Conservation (phyloP, 2,797 vertebrate species). For the Heliangelus exortis region DNA sequence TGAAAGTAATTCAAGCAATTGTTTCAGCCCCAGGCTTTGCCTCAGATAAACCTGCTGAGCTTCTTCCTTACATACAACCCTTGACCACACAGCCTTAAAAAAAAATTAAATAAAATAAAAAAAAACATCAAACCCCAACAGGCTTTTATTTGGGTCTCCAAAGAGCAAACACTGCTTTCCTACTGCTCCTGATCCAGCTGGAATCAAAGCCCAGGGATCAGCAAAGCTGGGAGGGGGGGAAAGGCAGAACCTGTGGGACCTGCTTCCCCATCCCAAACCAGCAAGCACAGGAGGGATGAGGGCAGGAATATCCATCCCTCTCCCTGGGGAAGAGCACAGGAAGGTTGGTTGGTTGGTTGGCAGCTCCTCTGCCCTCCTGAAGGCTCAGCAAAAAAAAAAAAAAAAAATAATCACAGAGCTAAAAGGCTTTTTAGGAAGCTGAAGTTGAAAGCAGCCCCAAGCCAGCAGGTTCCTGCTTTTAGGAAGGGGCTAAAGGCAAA, state of each 20-base stretch:
- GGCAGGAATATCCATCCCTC: background rate
- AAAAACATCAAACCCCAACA: background rate
- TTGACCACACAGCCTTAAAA: background rate
- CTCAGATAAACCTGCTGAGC: constrained; percentile 47
- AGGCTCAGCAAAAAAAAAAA: background rate
- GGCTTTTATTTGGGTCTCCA: background rate
- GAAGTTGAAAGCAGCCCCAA: background rate
- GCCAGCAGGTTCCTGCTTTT: background rate
- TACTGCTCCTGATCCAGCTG: background rate
- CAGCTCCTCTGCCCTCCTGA: background rate
- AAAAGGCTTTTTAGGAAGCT: background rate
- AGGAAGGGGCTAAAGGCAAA: background rate
- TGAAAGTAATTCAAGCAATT: background rate
- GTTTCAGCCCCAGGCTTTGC: constrained; percentile 27
- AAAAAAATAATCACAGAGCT: background rate
- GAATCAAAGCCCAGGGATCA: background rate
- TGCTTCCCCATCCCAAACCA: background rate
- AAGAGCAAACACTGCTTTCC: background rate
- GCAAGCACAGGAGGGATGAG: background rate
- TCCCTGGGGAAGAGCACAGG: rapidly evolving
- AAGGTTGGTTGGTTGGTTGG: background rate
- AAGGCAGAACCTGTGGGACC: background rate
- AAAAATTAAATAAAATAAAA: no score
- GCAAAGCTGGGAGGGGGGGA: background rate
- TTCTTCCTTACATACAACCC: constrained; percentile 9